These are phyloP conservation scores for Procavia capensis DNA, from an alignment of 2,113 vertebrate genomes.

Conservation along the genomic window DNA sequence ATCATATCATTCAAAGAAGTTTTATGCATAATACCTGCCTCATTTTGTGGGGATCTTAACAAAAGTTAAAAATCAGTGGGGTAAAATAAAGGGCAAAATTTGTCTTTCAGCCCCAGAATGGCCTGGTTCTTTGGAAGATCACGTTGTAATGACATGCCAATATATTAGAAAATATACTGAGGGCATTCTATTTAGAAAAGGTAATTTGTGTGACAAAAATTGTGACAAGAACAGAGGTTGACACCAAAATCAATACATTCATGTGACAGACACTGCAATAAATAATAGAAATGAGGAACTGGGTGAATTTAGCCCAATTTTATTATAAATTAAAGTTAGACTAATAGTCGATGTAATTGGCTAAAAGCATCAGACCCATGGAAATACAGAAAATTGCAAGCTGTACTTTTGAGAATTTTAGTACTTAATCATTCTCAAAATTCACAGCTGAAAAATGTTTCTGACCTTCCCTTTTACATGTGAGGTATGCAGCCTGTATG, in stretches of 20 bases:
- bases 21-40: not conserved
- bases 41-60: conserved; percentile 54
- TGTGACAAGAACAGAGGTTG: conserved; percentile 83
- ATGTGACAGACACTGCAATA: conserved; percentile 71
- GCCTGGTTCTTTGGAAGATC: conserved; percentile 76
- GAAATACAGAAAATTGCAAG: conserved; percentile 32
- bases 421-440: conserved; percentile 24
- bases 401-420: not conserved
- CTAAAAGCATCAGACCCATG: conserved; percentile 26
- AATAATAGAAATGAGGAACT: conserved; percentile 84
- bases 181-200: conserved; percentile 81
- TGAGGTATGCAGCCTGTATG: not conserved
- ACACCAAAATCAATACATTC: conserved; percentile 86
- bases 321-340: conserved; percentile 73
- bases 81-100: conserved; percentile 63
- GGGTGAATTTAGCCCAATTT: conserved; percentile 80
- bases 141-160: conserved; percentile 76
- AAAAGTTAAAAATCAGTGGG: conserved; percentile 43
- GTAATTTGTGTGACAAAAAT: conserved; percentile 85
- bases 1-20: not conserved
- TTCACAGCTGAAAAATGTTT: not conserved
- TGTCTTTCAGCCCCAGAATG: conserved; percentile 44
- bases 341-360: conserved; percentile 77
- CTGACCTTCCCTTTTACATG: not conserved
- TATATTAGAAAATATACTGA: conserved; percentile 76